phyloP scores from a whole-genome alignment of 2,113 vertebrate species.

The Castor canadensis region DNA sequence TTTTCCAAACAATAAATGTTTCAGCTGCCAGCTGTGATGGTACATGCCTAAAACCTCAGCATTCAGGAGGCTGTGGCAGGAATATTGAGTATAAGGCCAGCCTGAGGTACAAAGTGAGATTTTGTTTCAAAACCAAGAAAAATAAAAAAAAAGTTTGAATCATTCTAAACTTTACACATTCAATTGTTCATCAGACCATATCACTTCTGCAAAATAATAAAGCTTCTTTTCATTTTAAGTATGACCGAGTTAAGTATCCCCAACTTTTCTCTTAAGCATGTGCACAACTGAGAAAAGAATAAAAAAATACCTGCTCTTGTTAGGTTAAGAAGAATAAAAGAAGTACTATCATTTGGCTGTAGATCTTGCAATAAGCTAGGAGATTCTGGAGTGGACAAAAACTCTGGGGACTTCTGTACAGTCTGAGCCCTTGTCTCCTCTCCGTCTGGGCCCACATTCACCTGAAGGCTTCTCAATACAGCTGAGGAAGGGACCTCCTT shows the following conservation, averaged over 20 bases:
- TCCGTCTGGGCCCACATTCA: slow-evolving; percentile 90
- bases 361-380: slow-evolving; percentile 94
- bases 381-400: slow-evolving; percentile 85
- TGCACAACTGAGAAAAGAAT: slow-evolving; percentile 55
- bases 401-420: slow-evolving; percentile 86
- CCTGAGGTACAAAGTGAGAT: neutral
- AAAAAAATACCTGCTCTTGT: slow-evolving; percentile 93
- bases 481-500: slow-evolving; percentile 87
- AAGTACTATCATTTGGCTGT: slow-evolving; percentile 94
- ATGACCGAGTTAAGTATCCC: slow-evolving; percentile 44
- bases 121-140: neutral
- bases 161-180: neutral
- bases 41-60: neutral
- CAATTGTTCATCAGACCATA: neutral
- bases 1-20: slow-evolving; percentile 12
- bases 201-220: slow-evolving; percentile 16
- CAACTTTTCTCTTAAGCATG: slow-evolving; percentile 57
- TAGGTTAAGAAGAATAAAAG: slow-evolving; percentile 96
- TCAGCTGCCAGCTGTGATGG: neutral
- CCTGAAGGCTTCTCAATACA: slow-evolving; percentile 88
- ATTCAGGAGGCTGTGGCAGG: neutral
- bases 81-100: neutral
- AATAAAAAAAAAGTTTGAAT: neutral
- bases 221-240: slow-evolving; percentile 27
- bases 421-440: slow-evolving; percentile 86